These are phyloP conservation scores for Conops quadrifasciatus DNA, from an alignment of 2,888 invertebrate species.

Conservation along the genomic window DNA sequence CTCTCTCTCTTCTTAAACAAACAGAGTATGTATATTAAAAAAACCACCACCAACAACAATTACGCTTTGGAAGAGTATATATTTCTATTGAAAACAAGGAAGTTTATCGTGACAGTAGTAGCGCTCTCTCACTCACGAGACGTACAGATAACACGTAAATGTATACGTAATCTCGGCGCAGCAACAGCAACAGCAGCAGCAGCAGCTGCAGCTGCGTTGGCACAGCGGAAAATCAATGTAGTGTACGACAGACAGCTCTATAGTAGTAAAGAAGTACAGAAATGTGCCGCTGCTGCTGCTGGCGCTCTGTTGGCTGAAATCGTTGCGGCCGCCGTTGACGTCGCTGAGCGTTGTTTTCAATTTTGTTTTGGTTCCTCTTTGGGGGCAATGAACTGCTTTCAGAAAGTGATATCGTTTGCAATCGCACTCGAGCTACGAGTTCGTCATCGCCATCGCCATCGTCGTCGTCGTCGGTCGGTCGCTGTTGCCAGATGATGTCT, in stretches of 20 bases:
- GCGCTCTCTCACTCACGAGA: background rate
- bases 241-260: no score
- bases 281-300: slow-evolving; percentile 4
- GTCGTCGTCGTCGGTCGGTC: background rate
- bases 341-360: slow-evolving; percentile 35
- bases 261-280: background rate
- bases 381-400: slow-evolving; percentile 40
- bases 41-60: background rate
- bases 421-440: background rate
- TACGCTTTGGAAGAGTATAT: background rate
- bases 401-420: slow-evolving; percentile 37
- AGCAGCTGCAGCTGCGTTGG: no score
- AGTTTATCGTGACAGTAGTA: background rate
- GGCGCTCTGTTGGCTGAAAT: background rate
- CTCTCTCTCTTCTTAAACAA: no score
- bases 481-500: slow-evolving; percentile 5
- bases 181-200: no score
- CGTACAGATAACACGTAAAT: background rate
- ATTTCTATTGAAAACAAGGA: background rate
- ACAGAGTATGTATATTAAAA: background rate
- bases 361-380: slow-evolving; percentile 43
- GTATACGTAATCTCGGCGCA: background rate
- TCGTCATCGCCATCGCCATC: no score
- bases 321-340: slow-evolving; percentile 8
- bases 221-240: background rate